These are phyloP conservation scores for Galbula dea DNA, from an alignment of 2,113 vertebrate species.

Conservation along the genomic window DNA sequence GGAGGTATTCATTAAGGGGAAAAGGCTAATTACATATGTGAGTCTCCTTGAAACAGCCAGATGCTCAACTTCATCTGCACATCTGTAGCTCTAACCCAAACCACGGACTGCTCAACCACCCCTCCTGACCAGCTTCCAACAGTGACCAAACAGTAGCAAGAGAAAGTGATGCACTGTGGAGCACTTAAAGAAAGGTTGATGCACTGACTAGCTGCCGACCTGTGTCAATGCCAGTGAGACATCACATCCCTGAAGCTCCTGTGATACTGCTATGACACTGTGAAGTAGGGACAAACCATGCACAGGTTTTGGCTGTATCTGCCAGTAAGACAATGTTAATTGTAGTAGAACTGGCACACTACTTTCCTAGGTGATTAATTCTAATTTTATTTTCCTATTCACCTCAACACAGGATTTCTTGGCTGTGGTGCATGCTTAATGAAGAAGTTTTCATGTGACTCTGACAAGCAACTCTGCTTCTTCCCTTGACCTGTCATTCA, in stretches of 20 bases:
- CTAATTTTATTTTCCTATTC: background rate
- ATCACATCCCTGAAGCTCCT: background rate
- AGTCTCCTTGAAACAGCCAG: background rate
- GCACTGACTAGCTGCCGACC: background rate
- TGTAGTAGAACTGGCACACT: background rate
- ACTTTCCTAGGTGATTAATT: background rate
- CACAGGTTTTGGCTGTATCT: background rate
- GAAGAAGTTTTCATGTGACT: background rate
- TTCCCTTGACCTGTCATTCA: background rate
- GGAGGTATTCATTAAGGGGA: background rate
- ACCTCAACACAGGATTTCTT: background rate
- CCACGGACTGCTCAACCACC: background rate
- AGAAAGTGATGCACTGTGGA: background rate
- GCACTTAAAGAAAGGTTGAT: background rate
- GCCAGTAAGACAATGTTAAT: background rate
- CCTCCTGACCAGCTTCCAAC: background rate
- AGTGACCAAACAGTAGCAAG: background rate
- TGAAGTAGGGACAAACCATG: accelerated
- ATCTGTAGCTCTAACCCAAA: background rate
- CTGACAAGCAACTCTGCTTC: no score
- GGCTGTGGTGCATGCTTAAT: background rate
- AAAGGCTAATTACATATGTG: background rate
- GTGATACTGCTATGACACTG: background rate
- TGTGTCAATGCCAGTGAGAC: background rate
- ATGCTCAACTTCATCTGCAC: background rate